Evolutionary conservation across 2,113 vertebrate species (phyloP).

Genomic region (Alethe diademata): DNA sequence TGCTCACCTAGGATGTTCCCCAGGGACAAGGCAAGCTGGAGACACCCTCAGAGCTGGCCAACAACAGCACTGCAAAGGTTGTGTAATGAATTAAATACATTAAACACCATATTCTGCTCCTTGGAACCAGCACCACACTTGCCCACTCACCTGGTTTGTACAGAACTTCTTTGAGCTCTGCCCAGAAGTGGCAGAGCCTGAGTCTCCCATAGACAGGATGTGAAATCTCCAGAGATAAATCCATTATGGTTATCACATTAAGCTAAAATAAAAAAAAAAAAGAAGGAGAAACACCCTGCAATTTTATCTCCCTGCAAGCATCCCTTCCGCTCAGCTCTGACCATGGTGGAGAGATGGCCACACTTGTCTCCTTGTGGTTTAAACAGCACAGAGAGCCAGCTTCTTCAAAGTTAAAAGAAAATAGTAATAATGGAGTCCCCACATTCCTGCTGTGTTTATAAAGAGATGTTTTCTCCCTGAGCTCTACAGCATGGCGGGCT

Average conservation of each 20-base stretch:
- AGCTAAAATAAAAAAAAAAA: neutral
- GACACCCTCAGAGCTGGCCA: neutral
- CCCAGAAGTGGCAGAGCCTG: neutral
- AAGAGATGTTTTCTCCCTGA: constrained; percentile 77
- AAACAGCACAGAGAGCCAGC: constrained; percentile 47
- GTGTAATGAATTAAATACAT: neutral
- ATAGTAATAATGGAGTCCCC: constrained; percentile 56
- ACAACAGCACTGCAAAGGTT: neutral
- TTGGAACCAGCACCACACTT: neutral
- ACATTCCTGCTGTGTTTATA: constrained; percentile 72
- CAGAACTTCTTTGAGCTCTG: neutral
- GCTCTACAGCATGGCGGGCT: constrained; percentile 65
- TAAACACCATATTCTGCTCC: neutral
- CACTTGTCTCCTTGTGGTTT: constrained; percentile 32
- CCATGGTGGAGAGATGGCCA: neutral
- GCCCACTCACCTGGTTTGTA: neutral
- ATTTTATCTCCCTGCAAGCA: constrained; percentile 19
- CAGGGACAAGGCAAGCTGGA: neutral
- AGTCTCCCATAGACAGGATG: neutral
- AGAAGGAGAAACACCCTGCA: neutral
- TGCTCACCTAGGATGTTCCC: neutral
- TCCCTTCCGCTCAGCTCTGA: neutral
- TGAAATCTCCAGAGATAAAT: constrained; percentile 2
- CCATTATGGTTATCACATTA: neutral
- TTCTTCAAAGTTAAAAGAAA: constrained; percentile 64